Conservation (phyloP, 2,888 invertebrate genomes). For the Sipunculus nudus region DNA sequence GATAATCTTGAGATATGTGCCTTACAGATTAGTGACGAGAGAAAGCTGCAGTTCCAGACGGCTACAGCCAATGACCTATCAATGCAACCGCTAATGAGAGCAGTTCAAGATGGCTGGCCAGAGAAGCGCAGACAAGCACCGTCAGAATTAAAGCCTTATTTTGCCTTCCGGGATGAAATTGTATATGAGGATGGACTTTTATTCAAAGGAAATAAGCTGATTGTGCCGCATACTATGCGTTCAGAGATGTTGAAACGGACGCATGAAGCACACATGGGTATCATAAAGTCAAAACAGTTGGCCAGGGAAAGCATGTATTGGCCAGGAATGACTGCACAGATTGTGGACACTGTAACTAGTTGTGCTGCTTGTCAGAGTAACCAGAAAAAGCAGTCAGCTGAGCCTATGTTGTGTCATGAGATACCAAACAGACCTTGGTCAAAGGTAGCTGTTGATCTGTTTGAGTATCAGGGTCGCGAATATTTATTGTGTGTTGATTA, state of each 20-base stretch:
- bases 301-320: too few relatives aligned
- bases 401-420: too few relatives aligned
- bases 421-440: too few relatives aligned
- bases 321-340: too few relatives aligned
- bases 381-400: too few relatives aligned
- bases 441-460: too few relatives aligned
- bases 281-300: too few relatives aligned
- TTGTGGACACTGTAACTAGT: too few relatives aligned
- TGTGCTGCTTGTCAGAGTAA: too few relatives aligned
- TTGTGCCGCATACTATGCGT: conserved; percentile 17
- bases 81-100: not conserved
- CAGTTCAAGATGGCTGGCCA: conserved; percentile 1
- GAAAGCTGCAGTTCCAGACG: not conserved
- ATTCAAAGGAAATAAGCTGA: conserved; percentile 2
- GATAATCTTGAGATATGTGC: not conserved
- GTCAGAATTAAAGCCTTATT: conserved; percentile 8
- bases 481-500: too few relatives aligned
- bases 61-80: conserved; percentile 1
- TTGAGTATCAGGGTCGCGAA: too few relatives aligned
- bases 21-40: conserved; percentile 3
- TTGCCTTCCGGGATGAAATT: conserved; percentile 14
- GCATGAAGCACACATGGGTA: too few relatives aligned
- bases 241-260: conserved; percentile 24
- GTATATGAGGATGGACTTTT: not conserved
- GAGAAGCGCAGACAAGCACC: not conserved